phyloP scores from a whole-genome alignment of 2,888 invertebrate genomes.

The Resseliella maxima region DNA sequence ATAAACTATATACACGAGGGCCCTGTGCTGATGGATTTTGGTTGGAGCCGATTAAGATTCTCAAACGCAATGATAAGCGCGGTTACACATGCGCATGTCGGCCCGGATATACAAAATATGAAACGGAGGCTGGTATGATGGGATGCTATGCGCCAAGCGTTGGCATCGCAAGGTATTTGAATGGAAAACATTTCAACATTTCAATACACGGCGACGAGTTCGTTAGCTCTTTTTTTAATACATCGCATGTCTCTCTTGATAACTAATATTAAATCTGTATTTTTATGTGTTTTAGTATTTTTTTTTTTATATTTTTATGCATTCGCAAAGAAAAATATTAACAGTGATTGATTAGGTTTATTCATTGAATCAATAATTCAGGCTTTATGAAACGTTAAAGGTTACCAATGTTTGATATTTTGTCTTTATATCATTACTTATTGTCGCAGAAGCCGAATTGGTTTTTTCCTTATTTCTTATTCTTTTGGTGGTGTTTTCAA shows the following conservation, averaged over 20 bases:
- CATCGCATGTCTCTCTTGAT: background rate
- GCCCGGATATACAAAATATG: slow-evolving; percentile 72
- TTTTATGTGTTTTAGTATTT: background rate
- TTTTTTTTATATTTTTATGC: too few species aligned
- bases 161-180: slow-evolving; percentile 75
- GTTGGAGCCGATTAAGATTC: slow-evolving; percentile 72
- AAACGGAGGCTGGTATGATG: slow-evolving; percentile 65
- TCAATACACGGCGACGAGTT: slow-evolving; percentile 26
- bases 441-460: too few species aligned
- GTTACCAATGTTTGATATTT: too few species aligned
- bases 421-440: too few species aligned
- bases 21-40: slow-evolving; percentile 80
- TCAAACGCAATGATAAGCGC: slow-evolving; percentile 60
- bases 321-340: too few species aligned
- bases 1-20: slow-evolving; percentile 80
- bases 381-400: too few species aligned
- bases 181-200: slow-evolving; percentile 65
- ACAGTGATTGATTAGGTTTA: too few species aligned
- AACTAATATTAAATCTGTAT: background rate
- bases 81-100: slow-evolving; percentile 78
- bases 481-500: too few species aligned
- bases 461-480: too few species aligned
- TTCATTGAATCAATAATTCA: too few species aligned
- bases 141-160: slow-evolving; percentile 75
- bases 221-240: slow-evolving; percentile 15